phyloP scores from a whole-genome alignment of 2,888 invertebrate genomes.

The Drosophila austrosaltans region DNA sequence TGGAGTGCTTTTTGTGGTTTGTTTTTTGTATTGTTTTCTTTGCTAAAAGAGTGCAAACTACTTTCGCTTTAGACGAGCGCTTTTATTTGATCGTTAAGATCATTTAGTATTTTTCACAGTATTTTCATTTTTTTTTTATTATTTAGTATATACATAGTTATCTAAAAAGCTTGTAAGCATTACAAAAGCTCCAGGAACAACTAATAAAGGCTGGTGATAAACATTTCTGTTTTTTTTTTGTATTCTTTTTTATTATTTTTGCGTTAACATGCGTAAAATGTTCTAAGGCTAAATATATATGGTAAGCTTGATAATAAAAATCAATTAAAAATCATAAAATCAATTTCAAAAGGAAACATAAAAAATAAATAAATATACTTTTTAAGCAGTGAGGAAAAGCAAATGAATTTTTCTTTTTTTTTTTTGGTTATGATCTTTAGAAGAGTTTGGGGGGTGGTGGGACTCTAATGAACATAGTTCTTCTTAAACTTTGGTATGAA shows the following conservation, averaged over 20 bases:
- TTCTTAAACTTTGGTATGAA: conserved; percentile 52
- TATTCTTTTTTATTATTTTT: conserved; percentile 21
- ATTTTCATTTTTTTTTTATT: conserved; percentile 12
- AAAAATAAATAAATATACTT: conserved; percentile 36
- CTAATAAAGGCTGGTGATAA: conserved; percentile 44
- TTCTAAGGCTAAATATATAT: conserved; percentile 53
- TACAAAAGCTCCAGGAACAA: conserved; percentile 64
- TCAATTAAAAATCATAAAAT: background rate
- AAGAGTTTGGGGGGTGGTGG: conserved; percentile 24
- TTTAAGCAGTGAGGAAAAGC: conserved; percentile 44
- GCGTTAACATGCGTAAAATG: conserved; percentile 57
- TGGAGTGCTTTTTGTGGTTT: conserved; percentile 38
- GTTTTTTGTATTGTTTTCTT: background rate
- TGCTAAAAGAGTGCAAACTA: conserved; percentile 36
- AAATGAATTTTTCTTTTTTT: conserved; percentile 19
- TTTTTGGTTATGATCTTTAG: conserved; percentile 16
- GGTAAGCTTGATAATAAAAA: conserved; percentile 40
- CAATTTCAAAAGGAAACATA: conserved; percentile 16
- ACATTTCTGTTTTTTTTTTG: conserved; percentile 26
- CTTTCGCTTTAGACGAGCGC: conserved; percentile 7
- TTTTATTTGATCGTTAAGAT: conserved; percentile 40
- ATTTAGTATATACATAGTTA: conserved; percentile 33
- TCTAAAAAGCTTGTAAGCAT: conserved; percentile 62
- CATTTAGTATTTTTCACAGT: conserved; percentile 11
- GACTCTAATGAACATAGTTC: conserved; percentile 78